Base-by-base conservation (phyloP, 2,888 invertebrate genomes). In the Ophioninae sp. region DNA sequence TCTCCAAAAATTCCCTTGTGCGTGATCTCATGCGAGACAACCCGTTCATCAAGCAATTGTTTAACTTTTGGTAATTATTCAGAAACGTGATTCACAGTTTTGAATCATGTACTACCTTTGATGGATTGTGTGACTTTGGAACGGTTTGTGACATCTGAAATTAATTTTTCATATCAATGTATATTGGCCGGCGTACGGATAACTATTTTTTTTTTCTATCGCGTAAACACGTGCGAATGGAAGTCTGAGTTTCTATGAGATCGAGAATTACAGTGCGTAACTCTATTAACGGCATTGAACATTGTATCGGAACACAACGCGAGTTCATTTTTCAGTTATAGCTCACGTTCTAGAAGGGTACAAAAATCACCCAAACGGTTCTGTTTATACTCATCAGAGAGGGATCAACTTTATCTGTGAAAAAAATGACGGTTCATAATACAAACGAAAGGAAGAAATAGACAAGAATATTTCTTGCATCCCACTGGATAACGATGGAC, bases 31-130 rank as follows among this genome's bases (percentile, higher is more conserved):
- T 51, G 51, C 51, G 51, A 17, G 51, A 51, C 51, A 51, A 17
- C 51, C 44, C 44, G 44, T 51, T 51, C 6, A 51, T 17, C 68
- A n/a, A 30, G 37, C 69, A 30, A 30, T 56, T 51, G 23, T 37
- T 51, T 8, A 69, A 20, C 6, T 71, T 37, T 37, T 37, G 37
- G 9, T 58, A 58, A 58, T 51, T 51, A 51, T 13, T 51, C 51
- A 8, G 20, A 64, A 64, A 51, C 64, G 51, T 44, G 10, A 67
- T 58, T 67, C 22, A 23, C 67, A 67, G 58, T 75, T 74, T 30
- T 56, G 74, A 51, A 22, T 75, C 65, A 75, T 75, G 56, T 75
- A 75, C 75, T 75, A 75, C 75, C 75, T 75, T 75, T 75, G 75
- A 75, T 20, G 23, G 75, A 75, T 67, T 67, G 75, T 75, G 75